Conservation (phyloP, 1,140 invertebrate species). For the Periplaneta americana region DNA sequence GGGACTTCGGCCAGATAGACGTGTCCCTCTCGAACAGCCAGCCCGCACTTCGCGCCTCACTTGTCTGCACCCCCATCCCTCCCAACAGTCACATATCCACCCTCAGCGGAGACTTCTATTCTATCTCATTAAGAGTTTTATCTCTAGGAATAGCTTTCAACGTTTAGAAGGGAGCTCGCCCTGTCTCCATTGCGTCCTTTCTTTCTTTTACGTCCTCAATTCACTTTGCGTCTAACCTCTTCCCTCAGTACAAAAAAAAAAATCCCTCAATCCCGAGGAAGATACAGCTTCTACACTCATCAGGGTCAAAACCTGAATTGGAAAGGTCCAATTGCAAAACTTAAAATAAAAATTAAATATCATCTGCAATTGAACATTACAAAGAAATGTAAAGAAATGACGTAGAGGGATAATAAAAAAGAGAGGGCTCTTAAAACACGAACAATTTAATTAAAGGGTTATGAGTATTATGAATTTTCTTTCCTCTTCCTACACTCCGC, state of each 20-base stretch:
- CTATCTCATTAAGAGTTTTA: constrained; percentile 14
- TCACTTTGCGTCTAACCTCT: not conserved
- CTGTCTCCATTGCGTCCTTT: not conserved
- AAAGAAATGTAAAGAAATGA: not conserved
- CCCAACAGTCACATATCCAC: not conserved
- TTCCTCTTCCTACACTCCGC: too few relatives aligned
- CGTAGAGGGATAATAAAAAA: not conserved
- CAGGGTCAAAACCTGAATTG: too few relatives aligned
- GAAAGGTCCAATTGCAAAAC: too few relatives aligned
- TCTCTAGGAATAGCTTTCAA: constrained; percentile 9
- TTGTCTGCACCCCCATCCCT: not conserved
- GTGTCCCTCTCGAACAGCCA: not conserved
- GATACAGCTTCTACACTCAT: not conserved
- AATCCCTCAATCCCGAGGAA: not conserved
- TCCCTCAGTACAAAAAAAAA: not conserved
- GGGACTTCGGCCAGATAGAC: not conserved
- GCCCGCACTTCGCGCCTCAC: not conserved
- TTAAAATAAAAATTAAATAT: too few relatives aligned
- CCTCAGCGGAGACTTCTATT: not conserved
- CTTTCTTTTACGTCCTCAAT: not conserved
- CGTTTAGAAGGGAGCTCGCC: not conserved
- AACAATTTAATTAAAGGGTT: too few relatives aligned
- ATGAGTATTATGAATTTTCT: too few relatives aligned
- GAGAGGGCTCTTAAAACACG: too few relatives aligned
- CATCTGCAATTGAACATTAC: too few relatives aligned